These are phyloP conservation scores for Hypsibius dujardini DNA, from an alignment of 1,140 invertebrate species.

Conservation along the genomic window DNA sequence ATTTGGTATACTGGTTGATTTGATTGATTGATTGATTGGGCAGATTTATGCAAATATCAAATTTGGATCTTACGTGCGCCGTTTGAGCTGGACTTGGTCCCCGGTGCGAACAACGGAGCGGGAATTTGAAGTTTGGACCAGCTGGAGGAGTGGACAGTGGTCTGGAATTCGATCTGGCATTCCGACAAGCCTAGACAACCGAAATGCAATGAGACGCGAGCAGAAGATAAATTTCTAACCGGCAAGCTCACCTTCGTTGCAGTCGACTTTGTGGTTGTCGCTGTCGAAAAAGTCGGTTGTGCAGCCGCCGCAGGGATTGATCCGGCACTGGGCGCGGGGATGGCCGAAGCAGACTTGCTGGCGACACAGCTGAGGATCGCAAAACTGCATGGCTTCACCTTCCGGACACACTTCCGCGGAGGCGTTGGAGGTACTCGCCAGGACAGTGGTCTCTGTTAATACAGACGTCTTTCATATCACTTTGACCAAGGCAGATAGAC, in stretches of 20 bases:
- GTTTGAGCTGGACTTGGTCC: not conserved
- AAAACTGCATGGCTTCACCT: constrained; percentile 30
- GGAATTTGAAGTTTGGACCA: constrained; percentile 23
- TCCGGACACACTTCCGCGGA: constrained; percentile 27
- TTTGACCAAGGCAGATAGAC: no score
- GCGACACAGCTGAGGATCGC: constrained; percentile 30
- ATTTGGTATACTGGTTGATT: no score
- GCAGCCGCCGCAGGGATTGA: constrained; percentile 35
- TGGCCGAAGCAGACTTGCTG: constrained; percentile 31
- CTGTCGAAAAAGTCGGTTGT: constrained; percentile 28
- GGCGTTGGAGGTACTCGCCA: constrained; percentile 7
- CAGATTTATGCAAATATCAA: not conserved
- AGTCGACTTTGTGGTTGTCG: constrained; percentile 30
- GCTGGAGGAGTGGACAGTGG: constrained; percentile 26
- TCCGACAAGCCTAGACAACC: constrained; percentile 26
- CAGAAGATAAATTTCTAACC: not conserved
- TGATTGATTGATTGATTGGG: no score
- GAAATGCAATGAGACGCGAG: not conserved
- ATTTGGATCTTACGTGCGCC: not conserved
- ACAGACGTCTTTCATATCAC: no score
- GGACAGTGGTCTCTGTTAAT: no score
- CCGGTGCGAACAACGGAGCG: not conserved
- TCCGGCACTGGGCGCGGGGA: constrained; percentile 30
- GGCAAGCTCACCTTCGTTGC: constrained; percentile 23
- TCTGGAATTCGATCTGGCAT: constrained; percentile 31